Conservation (phyloP, 1,140 invertebrate species). For the Drosophila obscura region DNA sequence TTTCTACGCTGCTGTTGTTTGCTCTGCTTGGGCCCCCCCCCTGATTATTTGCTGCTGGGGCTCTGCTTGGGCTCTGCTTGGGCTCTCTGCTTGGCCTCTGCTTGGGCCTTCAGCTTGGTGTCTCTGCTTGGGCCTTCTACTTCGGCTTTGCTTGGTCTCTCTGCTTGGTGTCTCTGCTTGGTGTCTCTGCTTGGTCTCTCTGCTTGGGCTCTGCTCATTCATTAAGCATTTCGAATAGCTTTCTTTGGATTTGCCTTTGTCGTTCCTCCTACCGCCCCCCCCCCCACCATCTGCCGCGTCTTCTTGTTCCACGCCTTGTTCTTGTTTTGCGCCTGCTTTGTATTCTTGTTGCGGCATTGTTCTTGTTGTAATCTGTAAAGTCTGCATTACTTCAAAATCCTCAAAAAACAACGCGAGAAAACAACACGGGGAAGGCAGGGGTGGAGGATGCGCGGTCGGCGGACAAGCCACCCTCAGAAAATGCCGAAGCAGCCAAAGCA, state of each 20-base stretch:
- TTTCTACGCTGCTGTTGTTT: not conserved
- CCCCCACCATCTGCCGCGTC: no score
- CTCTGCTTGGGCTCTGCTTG: not conserved
- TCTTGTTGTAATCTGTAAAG: conserved; percentile 72
- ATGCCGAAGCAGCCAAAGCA: conserved; percentile 40
- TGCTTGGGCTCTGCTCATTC: conserved; percentile 39
- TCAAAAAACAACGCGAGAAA: conserved; percentile 33
- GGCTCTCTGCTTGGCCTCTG: no score
- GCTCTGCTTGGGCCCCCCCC: no score
- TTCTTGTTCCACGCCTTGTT: conserved; percentile 3
- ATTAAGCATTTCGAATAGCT: conserved; percentile 39
- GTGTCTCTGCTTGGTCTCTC: not conserved
- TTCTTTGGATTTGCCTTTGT: conserved; percentile 43
- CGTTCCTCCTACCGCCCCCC: conserved; percentile 24
- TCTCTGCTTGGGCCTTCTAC: not conserved
- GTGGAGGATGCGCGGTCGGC: conserved; percentile 18
- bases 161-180: not conserved
- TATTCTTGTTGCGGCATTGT: conserved; percentile 24
- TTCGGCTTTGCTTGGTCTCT: no score
- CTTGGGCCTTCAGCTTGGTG: not conserved
- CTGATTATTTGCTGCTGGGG: no score
- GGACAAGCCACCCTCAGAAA: conserved; percentile 3
- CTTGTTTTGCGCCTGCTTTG: conserved; percentile 5
- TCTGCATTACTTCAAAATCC: conserved; percentile 77
- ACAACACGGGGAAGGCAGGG: conserved; percentile 6